Percentiles rank a stretch among this genome's conserved stretches.
phyloP scores from a whole-genome alignment of 2,888 invertebrate species.

The Notodonta ziczac region DNA sequence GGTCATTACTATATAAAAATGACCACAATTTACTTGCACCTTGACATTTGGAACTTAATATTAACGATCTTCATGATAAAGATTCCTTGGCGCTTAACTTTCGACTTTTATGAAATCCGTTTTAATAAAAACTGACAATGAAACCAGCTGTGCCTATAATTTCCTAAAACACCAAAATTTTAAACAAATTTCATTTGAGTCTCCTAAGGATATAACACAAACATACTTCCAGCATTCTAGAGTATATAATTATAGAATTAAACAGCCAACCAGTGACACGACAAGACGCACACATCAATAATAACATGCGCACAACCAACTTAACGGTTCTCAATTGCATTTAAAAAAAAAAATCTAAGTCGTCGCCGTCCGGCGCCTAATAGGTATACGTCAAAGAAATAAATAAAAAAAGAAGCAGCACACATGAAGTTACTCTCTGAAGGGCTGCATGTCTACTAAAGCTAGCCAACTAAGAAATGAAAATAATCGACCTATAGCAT shows the following conservation, averaged over 20 bases:
- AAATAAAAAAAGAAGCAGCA: conserved; percentile 42
- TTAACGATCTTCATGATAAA: conserved; percentile 25
- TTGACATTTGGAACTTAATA: conserved; percentile 50
- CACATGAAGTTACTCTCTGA: conserved; percentile 41
- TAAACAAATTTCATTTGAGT: too few species aligned
- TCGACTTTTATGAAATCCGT: conserved; percentile 3
- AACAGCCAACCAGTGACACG: too few species aligned
- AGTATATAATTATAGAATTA: too few species aligned
- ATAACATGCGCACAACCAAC: conserved; percentile 23
- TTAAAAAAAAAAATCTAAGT: conserved; percentile 41
- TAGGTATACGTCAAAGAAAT: conserved; percentile 46
- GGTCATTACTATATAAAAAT: conserved; percentile 42
- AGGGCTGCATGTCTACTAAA: conserved; percentile 4
- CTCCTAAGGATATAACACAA: neutral
- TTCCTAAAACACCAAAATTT: neutral
- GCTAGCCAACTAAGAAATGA: conserved; percentile 15
- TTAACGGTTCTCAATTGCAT: conserved; percentile 35
- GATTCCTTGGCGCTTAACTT: conserved; percentile 9
- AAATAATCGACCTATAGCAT: neutral
- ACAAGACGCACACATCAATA: neutral
- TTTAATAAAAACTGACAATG: neutral
- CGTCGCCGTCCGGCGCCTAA: conserved; percentile 49
- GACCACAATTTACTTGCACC: conserved; percentile 49
- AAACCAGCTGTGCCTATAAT: neutral
- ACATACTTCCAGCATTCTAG: too few species aligned